These are phyloP conservation scores for Pagetopsis macropterus DNA, from an alignment of 2,797 vertebrate species.

Conservation along the genomic window DNA sequence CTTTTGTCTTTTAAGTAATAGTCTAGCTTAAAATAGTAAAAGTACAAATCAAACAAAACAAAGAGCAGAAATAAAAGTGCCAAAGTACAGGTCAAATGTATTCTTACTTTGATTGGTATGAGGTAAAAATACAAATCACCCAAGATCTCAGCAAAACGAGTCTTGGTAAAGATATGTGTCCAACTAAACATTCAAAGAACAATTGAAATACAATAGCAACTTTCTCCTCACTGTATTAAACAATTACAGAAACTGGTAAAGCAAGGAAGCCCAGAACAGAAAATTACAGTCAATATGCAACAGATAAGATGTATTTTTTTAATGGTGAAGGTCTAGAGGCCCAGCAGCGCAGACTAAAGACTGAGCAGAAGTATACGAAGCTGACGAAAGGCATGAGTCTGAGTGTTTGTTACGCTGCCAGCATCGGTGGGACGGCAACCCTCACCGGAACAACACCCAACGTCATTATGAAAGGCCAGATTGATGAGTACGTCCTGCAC, in stretches of 20 bases:
- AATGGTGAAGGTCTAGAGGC: constrained; percentile 14
- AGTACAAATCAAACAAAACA: not conserved
- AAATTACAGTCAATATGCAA: not conserved
- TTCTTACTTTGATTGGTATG: not conserved
- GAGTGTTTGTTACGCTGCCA: constrained; percentile 87
- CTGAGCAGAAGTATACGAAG: constrained; percentile 71
- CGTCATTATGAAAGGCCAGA: constrained; percentile 89
- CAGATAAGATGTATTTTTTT: not conserved
- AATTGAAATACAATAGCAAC: not conserved
- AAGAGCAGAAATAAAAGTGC: not conserved
- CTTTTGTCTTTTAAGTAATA: not conserved
- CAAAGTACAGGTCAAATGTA: not conserved
- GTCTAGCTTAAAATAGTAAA: not conserved
- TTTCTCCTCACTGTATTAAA: not conserved
- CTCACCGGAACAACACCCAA: constrained; percentile 91
- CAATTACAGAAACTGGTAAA: not conserved
- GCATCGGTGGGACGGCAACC: constrained; percentile 90
- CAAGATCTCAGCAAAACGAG: not conserved
- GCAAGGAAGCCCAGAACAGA: not conserved
- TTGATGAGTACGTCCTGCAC: constrained; percentile 81
- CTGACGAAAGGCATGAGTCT: constrained; percentile 88
- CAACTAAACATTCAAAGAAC: not conserved
- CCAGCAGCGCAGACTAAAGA: constrained; percentile 39
- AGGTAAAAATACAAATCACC: not conserved
- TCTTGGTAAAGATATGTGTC: not conserved